A percentile compares a stretch with the other conserved stretches of the same genome.
phyloP scores from a whole-genome alignment of 2,113 vertebrate species.

The Coreoperca whiteheadi region DNA sequence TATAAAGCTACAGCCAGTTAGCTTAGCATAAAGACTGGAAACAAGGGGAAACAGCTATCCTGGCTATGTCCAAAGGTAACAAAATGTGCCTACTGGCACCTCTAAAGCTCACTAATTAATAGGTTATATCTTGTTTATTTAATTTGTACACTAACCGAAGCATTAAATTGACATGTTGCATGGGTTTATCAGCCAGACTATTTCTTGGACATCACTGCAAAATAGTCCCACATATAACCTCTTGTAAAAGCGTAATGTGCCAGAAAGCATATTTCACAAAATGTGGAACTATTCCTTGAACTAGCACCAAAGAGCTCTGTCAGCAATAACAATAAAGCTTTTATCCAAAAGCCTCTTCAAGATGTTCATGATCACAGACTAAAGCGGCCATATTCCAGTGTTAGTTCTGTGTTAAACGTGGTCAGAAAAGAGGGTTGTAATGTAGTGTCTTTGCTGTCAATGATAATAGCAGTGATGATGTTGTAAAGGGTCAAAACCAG shows the following conservation, averaged over 20 bases:
- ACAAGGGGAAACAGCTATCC: background rate
- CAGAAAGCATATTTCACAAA: background rate
- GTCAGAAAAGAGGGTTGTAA: conserved; percentile 16
- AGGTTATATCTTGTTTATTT: background rate
- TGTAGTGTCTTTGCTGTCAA: conserved; percentile 11
- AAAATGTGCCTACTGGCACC: background rate
- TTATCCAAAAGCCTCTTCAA: conserved; percentile 7
- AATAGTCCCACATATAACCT: background rate
- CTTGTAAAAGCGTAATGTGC: background rate
- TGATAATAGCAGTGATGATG: conserved; percentile 8
- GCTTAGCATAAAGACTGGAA: background rate
- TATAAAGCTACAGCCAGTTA: background rate
- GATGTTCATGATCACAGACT: background rate
- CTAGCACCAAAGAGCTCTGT: background rate
- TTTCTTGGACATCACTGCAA: background rate
- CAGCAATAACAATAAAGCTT: background rate
- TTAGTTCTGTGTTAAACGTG: background rate
- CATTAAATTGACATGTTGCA: background rate
- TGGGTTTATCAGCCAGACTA: background rate
- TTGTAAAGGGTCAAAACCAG: conserved; percentile 25
- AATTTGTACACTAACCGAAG: background rate
- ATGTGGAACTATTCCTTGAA: background rate
- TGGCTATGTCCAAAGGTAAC: background rate
- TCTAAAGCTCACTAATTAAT: background rate
- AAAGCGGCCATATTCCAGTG: background rate